Percentiles rank a stretch among this genome's conserved stretches.
Evolutionary conservation across 2,888 invertebrate genomes (phyloP).

Genomic region (Nomada hirtipes): DNA sequence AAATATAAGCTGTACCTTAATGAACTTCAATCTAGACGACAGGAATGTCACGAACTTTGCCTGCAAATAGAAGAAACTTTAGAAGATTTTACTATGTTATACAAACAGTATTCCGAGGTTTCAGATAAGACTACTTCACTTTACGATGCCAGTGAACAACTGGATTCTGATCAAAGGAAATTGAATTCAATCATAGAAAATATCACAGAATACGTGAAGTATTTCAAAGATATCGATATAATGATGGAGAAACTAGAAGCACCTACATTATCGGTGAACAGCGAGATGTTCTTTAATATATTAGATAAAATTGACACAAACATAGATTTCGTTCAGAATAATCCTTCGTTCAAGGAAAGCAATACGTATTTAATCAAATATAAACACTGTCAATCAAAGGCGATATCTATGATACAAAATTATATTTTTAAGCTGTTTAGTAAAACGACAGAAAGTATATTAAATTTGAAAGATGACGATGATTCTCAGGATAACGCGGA

Average conservation of each 20-base stretch:
- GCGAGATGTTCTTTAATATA: constrained; percentile 92
- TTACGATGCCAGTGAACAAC: constrained; percentile 95
- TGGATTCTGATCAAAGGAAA: constrained; percentile 94
- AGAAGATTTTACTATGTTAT: constrained; percentile 89
- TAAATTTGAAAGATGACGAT: constrained; percentile 75
- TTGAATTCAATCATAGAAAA: constrained; percentile 92
- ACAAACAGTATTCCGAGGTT: constrained; percentile 93
- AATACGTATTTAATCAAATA: constrained; percentile 93
- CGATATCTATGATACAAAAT: constrained; percentile 91
- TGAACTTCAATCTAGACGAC: constrained; percentile 88
- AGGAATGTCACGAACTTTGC: constrained; percentile 89
- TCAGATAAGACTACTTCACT: constrained; percentile 96
- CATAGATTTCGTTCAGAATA: constrained; percentile 92
- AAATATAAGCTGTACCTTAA: constrained; percentile 90
- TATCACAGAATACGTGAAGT: constrained; percentile 92
- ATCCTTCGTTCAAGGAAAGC: constrained; percentile 94
- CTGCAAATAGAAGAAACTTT: constrained; percentile 89
- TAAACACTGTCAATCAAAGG: constrained; percentile 92
- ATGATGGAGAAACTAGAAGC: constrained; percentile 92
- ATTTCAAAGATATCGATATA: constrained; percentile 94
- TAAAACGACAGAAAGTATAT: constrained; percentile 89
- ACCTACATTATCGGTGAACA: constrained; percentile 92
- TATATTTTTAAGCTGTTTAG: constrained; percentile 92
- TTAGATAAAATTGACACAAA: constrained; percentile 94
- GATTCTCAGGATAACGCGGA: constrained; percentile 84